Evolutionary conservation across 1,140 invertebrate genomes (phyloP), one percentile per base, ranked within the genome.

Genomic region (Drosophila tani): DNA sequence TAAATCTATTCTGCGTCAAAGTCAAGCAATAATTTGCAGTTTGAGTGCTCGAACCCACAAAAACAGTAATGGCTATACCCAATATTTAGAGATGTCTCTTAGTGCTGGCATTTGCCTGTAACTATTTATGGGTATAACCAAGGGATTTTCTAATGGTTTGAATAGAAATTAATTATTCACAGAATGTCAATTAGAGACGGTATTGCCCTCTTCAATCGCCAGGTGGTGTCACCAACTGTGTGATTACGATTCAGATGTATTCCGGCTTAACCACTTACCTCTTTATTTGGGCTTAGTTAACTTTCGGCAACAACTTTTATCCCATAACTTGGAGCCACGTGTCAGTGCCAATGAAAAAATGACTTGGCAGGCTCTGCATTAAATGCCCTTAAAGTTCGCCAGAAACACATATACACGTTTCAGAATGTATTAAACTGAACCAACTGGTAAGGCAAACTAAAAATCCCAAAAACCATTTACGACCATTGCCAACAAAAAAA

Each of bases 321-420:
- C 21, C 40, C 53, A 73, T 73, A 73, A 73, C 70, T 73, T 29
- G 68, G 46, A 81, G 66, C 82, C 70, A 73, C 75, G 63, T 46
- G 53, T 64, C 58, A 43, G 53, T 55, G 57, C 40, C 40, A 60
- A 67, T 38, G 49, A 71, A 84, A 84, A 87, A 75, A 65, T 78
- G 66, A 73, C 84, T 88, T 88, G 84, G 81, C 84, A 84, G 74
- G 81, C 66, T 79, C 63, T 71, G 77, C 75, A 75, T 70, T 84
- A 84, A 84, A 84, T 75, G 74, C 69, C 73, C 11, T 40, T 27
- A 79, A 32, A 59, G n/a, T 73, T 27, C 40, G 49, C 50, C 15
- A 32, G 21, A 29, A 21, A 41, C 59, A 50, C 55, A 32, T 19
- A n/a, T 32, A 63, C 24, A 56, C 32, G n/a, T 32, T 66, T 59